A percentile compares a stretch with the other conserved stretches of the same genome.
Conservation (phyloP, 1,140 invertebrate genomes). For the Anastatus disparis region DNA sequence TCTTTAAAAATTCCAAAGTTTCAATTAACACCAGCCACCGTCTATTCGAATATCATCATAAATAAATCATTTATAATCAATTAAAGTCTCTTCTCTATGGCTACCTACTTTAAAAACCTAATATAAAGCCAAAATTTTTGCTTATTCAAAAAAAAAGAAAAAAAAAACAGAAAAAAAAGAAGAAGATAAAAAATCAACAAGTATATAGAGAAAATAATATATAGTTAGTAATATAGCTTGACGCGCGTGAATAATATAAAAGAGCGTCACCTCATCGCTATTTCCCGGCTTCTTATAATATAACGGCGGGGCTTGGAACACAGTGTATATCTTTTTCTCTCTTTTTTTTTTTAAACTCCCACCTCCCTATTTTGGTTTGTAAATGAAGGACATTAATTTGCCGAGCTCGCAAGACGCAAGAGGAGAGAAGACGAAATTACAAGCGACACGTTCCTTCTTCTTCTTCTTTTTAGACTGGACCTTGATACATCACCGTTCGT, state of each 20-base stretch:
- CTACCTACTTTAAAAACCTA: background rate
- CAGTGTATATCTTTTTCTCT: background rate
- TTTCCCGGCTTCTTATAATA: constrained; percentile 18
- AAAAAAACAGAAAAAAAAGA: background rate
- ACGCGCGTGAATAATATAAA: constrained; percentile 16
- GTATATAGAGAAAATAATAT: background rate
- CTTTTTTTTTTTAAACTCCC: background rate
- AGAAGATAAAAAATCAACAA: background rate
- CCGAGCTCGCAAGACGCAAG: constrained; percentile 12
- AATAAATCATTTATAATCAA: constrained; percentile 32
- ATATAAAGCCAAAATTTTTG: too few species aligned
- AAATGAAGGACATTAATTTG: constrained; percentile 42
- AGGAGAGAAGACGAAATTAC: background rate
- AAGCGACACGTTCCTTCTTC: constrained; percentile 20
- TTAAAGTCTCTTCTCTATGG: background rate
- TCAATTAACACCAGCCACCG: constrained; percentile 10
- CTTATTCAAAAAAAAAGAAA: too few species aligned
- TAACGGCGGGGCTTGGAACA: background rate
- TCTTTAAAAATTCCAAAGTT: background rate
- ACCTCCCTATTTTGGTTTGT: constrained; percentile 36
- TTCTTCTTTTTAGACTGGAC: constrained; percentile 2
- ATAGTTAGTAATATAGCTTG: too few species aligned
- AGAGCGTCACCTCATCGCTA: constrained; percentile 27
- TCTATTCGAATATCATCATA: constrained; percentile 4
- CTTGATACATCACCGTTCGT: constrained; percentile 33